These are phyloP conservation scores for Strigamia crassipes DNA, from an alignment of 2,888 invertebrate genomes.

Conservation along the genomic window DNA sequence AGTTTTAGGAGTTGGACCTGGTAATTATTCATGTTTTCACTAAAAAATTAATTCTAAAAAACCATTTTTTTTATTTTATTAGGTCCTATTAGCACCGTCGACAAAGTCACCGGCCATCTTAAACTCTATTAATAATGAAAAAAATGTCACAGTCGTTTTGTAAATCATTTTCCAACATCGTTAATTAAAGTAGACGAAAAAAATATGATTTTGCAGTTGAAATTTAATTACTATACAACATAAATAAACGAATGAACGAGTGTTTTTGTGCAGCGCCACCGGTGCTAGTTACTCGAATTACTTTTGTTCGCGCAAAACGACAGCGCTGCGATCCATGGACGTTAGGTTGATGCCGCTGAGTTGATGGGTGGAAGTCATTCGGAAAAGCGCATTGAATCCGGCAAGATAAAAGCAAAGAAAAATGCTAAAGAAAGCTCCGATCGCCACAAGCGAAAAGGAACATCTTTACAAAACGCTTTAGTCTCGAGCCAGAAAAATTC, in stretches of 20 bases:
- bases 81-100: conserved; percentile 71
- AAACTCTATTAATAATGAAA: conserved; percentile 71
- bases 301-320: background rate
- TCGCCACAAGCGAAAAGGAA: conserved; percentile 3
- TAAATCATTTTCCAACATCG: background rate
- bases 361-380: background rate
- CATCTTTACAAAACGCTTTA: background rate
- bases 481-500: background rate
- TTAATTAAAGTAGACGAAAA: background rate
- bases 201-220: no score
- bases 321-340: background rate
- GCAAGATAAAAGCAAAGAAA: background rate
- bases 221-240: no score
- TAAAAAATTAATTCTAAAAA: background rate
- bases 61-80: background rate
- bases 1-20: conserved; percentile 92
- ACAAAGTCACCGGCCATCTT: conserved; percentile 83
- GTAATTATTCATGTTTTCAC: conserved; percentile 46
- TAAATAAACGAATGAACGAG: no score
- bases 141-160: background rate
- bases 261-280: background rate
- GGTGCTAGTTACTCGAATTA: background rate
- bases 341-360: background rate
- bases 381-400: background rate
- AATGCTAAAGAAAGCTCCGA: conserved; percentile 3